These are phyloP conservation scores for Paratilapia polleni DNA, from an alignment of 2,113 vertebrate species.

Conservation along the genomic window DNA sequence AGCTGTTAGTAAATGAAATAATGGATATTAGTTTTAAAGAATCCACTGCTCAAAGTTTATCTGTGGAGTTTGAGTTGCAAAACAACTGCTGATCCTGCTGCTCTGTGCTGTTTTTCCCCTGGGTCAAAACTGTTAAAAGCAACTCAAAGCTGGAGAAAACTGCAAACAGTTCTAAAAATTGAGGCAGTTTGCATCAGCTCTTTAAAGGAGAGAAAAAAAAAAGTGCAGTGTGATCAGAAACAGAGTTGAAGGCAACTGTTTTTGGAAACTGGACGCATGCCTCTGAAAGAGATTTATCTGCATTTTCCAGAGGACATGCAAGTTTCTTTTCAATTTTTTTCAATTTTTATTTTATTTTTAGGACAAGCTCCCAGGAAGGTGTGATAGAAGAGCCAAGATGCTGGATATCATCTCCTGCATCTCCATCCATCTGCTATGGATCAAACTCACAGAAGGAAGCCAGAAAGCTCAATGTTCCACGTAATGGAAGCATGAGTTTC, in stretches of 20 bases:
- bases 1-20: not conserved
- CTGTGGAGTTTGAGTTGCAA: conserved; percentile 1
- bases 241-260: not conserved
- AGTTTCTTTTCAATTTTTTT: not conserved
- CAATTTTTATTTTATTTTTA: not conserved
- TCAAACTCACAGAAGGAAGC: conserved; percentile 24
- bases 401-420: conserved; percentile 30
- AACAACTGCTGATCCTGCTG: conserved; percentile 4
- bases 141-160: not conserved
- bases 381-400: conserved; percentile 18
- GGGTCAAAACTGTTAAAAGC: conserved; percentile 26
- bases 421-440: conserved; percentile 38
- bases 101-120: not conserved
- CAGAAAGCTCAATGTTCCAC: conserved; percentile 51
- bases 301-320: not conserved
- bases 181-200: conserved; percentile 41
- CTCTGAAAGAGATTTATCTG: not conserved
- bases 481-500: conserved; percentile 61
- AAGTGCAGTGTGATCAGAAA: not conserved
- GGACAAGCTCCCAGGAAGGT: conserved; percentile 4
- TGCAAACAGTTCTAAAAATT: conserved; percentile 9
- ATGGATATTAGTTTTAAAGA: not conserved
- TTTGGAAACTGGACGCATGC: not conserved
- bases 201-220: not conserved
- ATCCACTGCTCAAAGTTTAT: not conserved